A percentile compares a stretch with the other conserved stretches of the same genome.
These are phyloP conservation scores for Erynnis tages DNA, from an alignment of 2,888 invertebrate species.

Conservation along the genomic window DNA sequence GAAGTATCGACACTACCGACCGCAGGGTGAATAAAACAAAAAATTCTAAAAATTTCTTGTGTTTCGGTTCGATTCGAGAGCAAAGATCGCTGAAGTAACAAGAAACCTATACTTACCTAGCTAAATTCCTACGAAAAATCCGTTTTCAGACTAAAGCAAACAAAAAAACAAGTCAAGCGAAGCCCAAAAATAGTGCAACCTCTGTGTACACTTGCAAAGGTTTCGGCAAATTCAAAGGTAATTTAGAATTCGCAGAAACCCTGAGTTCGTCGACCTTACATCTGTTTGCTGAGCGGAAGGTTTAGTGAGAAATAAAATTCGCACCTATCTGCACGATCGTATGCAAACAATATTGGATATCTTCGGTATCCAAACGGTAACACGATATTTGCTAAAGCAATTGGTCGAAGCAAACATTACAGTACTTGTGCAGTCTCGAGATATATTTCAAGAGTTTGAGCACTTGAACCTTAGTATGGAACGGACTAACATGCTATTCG, in stretches of 20 bases:
- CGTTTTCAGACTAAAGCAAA: too few species aligned
- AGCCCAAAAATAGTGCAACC: too few species aligned
- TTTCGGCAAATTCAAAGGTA: not conserved
- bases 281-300: conserved; percentile 18
- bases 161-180: too few species aligned
- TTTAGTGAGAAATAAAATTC: conserved; percentile 19
- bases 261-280: conserved; percentile 14
- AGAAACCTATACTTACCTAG: too few species aligned
- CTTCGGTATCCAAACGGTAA: conserved; percentile 35
- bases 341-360: conserved; percentile 24
- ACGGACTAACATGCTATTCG: conserved; percentile 10
- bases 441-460: conserved; percentile 42
- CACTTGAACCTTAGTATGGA: conserved; percentile 37
- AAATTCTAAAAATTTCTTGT: too few species aligned
- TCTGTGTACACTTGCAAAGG: not conserved
- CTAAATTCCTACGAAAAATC: too few species aligned
- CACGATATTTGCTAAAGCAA: conserved; percentile 44
- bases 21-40: too few species aligned
- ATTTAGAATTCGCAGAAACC: conserved; percentile 16
- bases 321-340: conserved; percentile 16
- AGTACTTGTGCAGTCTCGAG: conserved; percentile 41
- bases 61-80: too few species aligned
- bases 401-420: conserved; percentile 41
- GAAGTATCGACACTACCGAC: too few species aligned
- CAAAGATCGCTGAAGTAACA: too few species aligned